Conservation (phyloP, 1,140 invertebrate species). For the Linepithema humile region DNA sequence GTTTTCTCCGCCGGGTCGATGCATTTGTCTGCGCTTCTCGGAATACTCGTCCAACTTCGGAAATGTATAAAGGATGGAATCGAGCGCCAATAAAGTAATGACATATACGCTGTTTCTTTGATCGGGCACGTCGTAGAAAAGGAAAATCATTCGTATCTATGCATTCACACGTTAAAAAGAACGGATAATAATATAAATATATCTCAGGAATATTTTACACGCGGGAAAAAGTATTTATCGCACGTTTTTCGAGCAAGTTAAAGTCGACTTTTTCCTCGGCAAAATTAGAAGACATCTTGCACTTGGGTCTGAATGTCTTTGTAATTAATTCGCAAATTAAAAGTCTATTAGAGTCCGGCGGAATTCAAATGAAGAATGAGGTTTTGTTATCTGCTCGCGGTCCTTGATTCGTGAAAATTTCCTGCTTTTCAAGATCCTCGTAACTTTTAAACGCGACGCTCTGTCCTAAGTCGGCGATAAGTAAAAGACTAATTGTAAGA, state of each 20-base stretch:
- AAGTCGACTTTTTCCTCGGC: neutral
- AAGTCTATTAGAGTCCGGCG: slow-evolving; percentile 1
- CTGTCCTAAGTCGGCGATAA: neutral
- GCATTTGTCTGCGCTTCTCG: neutral
- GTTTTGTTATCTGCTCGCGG: slow-evolving; percentile 10
- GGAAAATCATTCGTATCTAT: neutral
- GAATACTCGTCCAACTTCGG: neutral
- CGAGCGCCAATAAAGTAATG: slow-evolving; percentile 1
- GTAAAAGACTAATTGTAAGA: neutral
- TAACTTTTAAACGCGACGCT: neutral
- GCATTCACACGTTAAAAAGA: neutral
- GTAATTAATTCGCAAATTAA: slow-evolving; percentile 25
- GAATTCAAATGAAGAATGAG: neutral
- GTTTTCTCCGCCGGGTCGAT: slow-evolving; percentile 8
- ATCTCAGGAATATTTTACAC: neutral
- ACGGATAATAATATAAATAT: neutral
- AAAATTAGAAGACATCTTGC: neutral
- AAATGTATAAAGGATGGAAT: neutral
- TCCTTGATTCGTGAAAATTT: slow-evolving; percentile 31
- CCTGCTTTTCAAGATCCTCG: slow-evolving; percentile 14
- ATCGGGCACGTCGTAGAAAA: neutral
- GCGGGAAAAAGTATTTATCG: neutral
- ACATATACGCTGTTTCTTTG: neutral
- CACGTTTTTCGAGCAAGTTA: neutral
- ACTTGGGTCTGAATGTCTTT: neutral